Conservation (phyloP, 2,113 vertebrate species). For the Albula goreensis region DNA sequence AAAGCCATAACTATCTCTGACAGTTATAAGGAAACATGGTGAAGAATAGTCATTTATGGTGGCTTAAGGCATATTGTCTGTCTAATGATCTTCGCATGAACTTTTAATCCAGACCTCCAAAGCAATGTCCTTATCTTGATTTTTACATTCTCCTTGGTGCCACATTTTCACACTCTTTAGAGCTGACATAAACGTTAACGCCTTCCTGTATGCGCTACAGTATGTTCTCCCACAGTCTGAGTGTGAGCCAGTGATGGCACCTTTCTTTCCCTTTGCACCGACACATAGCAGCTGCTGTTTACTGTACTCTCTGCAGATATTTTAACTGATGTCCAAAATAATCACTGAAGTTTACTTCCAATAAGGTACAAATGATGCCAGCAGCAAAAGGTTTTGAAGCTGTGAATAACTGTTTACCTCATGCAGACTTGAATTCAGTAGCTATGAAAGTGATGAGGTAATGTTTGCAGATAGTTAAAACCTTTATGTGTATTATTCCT, state of each 20-base stretch:
- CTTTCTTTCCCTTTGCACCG: not conserved
- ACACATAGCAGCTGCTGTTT: slow-evolving; percentile 4
- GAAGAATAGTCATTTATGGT: no score
- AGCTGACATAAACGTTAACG: not conserved
- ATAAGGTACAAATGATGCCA: not conserved
- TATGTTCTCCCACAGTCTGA: not conserved
- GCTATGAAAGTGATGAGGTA: not conserved
- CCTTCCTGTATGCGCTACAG: not conserved
- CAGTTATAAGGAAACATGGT: no score
- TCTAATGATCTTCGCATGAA: no score
- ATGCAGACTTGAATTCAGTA: not conserved
- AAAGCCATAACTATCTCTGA: no score
- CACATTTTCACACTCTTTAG: not conserved
- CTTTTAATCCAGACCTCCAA: not conserved
- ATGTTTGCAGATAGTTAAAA: not conserved
- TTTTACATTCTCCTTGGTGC: not conserved
- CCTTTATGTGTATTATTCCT: not conserved
- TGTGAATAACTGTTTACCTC: not conserved
- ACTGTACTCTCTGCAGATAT: not conserved
- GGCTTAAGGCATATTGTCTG: no score
- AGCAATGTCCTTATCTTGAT: not conserved
- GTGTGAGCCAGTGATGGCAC: not conserved
- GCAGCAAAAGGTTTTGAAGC: not conserved
- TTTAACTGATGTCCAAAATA: not conserved
- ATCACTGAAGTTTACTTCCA: not conserved